A percentile compares a stretch with the other conserved stretches of the same genome.
These are phyloP conservation scores for Orcinus orca DNA, from an alignment of 2,113 vertebrate genomes.

Conservation along the genomic window DNA sequence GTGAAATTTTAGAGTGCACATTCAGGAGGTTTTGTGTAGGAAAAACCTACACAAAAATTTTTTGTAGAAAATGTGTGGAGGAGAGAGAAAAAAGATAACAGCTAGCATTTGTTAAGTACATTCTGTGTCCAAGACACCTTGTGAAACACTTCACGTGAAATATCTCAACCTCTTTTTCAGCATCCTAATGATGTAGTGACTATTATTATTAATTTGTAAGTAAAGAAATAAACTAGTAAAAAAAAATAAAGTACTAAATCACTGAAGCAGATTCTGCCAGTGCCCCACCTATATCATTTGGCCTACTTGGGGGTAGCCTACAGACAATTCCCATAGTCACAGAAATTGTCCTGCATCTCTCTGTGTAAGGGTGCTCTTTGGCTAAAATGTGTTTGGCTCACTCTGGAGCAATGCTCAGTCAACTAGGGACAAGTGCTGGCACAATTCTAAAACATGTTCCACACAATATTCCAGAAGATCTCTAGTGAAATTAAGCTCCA, in stretches of 20 bases:
- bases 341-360: neutral
- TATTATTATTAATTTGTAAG: neutral
- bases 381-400: neutral
- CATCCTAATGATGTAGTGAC: neutral
- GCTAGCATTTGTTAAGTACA: neutral
- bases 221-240: neutral
- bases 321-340: neutral
- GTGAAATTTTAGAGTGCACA: neutral
- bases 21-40: neutral
- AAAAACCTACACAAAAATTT: no score
- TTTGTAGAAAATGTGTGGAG: neutral
- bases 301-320: neutral
- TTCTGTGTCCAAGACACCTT: neutral
- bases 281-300: neutral
- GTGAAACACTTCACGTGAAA: neutral
- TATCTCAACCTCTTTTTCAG: neutral
- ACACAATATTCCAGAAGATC: neutral
- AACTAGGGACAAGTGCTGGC: neutral
- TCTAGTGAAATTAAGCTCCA: neutral
- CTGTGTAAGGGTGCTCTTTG: neutral
- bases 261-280: neutral
- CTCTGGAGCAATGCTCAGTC: neutral
- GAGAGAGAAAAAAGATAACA: neutral
- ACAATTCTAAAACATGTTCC: neutral
- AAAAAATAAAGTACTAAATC: neutral